Evolutionary conservation across 1,140 invertebrate species (phyloP).

Genomic region (Achatina immaculata): DNA sequence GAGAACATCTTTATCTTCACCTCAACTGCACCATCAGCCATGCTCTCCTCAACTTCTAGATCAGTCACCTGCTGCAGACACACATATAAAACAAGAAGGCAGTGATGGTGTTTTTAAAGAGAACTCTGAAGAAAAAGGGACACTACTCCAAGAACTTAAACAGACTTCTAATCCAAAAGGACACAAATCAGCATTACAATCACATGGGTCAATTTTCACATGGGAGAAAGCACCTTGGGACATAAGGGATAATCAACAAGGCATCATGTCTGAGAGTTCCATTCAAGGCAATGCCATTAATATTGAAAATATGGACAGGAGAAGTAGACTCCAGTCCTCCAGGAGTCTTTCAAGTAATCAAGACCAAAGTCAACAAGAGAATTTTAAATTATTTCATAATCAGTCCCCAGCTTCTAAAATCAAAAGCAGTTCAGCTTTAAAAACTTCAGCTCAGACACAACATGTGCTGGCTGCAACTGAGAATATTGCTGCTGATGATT

Average conservation of each 20-base stretch:
- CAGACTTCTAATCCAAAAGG: not conserved
- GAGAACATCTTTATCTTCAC: conserved; percentile 1
- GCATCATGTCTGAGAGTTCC: not conserved
- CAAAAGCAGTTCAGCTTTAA: not conserved
- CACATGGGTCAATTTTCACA: not conserved
- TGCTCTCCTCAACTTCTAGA: not conserved
- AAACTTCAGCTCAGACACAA: not conserved
- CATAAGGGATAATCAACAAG: not conserved
- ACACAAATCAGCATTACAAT: not conserved
- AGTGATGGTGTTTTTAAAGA: not conserved
- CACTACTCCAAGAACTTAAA: not conserved
- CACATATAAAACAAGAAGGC: not conserved
- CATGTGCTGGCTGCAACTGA: not conserved
- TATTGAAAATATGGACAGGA: not conserved
- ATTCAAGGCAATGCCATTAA: not conserved
- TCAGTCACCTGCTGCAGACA: not conserved
- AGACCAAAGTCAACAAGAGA: not conserved
- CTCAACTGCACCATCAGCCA: not conserved
- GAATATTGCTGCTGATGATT: not conserved
- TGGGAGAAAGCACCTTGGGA: not conserved
- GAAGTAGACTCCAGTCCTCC: not conserved
- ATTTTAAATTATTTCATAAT: not conserved
- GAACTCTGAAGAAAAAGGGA: not conserved
- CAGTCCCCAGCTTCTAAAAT: not conserved
- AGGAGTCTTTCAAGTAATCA: not conserved